These are phyloP conservation scores for Standfussiana lucernea DNA, from an alignment of 2,888 invertebrate genomes.

Conservation along the genomic window DNA sequence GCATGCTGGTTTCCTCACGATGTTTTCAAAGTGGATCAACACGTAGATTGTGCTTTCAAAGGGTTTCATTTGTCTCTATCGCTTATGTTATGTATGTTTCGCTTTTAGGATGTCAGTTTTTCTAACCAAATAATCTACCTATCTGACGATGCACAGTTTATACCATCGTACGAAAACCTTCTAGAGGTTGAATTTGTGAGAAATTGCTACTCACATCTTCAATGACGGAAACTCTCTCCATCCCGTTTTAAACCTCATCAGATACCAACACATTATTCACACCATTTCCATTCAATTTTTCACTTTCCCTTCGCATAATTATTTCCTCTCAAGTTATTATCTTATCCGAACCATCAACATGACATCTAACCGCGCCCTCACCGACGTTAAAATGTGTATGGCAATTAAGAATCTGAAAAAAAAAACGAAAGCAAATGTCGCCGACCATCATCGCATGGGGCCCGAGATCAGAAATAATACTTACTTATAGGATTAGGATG, in stretches of 20 bases:
- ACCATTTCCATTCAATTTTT: constrained; percentile 42
- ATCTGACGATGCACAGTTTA: neutral
- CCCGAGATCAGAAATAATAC: constrained; percentile 80
- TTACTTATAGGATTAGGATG: constrained; percentile 63
- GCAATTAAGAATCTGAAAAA: constrained; percentile 86
- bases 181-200: neutral
- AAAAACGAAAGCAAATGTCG: constrained; percentile 83
- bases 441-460: constrained; percentile 85
- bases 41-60: neutral
- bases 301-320: constrained; percentile 41
- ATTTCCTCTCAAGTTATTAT: constrained; percentile 61
- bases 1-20: too few relatives aligned
- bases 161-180: neutral
- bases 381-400: constrained; percentile 76
- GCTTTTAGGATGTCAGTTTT: neutral
- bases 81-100: neutral
- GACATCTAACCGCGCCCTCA: constrained; percentile 63
- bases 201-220: neutral
- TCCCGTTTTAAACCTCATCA: constrained; percentile 20
- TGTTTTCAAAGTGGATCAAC: neutral
- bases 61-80: neutral
- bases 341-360: constrained; percentile 54
- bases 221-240: neutral
- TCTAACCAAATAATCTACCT: neutral
- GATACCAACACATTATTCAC: constrained; percentile 18